Evolutionary conservation across 2,797 vertebrate species (phyloP), one percentile per base, ranked within the genome.

Genomic region (Dromococcyx pavoninus): DNA sequence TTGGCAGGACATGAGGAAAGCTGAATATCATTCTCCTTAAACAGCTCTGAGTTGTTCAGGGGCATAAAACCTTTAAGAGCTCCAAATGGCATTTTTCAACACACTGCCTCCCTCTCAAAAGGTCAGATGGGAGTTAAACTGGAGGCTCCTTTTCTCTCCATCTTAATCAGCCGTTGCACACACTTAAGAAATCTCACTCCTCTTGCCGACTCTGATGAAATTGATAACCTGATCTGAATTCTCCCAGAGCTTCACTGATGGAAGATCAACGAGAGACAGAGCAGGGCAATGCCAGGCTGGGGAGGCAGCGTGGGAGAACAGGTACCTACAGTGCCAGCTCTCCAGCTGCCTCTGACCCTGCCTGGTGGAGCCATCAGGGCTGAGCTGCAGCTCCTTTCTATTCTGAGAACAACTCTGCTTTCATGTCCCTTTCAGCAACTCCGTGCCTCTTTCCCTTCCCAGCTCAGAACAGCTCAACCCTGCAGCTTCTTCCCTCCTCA

Each of bases 121-220:
- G 96, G 96, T 96, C 96, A 91, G 95, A 21, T 71, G 94, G 94
- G 96, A 96, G 94, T 96, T 96, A 95, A 95, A 96, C 91, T 80
- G 5, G 92, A 92, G 94, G 81, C 86, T 93, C 58, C 51, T 94
- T 88, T 94, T 82, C 95, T 69, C 91, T 94, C 92, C 94, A 69
- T 94, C 97, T 96, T 92, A 95, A 96, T 95, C 93, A 96, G 91
- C 60, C 58, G 9, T 56, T 23, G 5, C 88, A 60, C 72, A 8
- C 2, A 2, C 88, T 94, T 88, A 94, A 91, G 93, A 93, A n/a
- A 89, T 93, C 61, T 71, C 54, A 62, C 84, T 93, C n/a, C 91
- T 44, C 87, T 57, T 94, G 77, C 72, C 0, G 0, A 23, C 73
- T 78, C 90, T 25, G 86, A 81, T 57, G 64, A 70, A 92, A 91